Evolutionary conservation across 2,797 vertebrate genomes (phyloP).

Genomic region (Emys orbicularis): DNA sequence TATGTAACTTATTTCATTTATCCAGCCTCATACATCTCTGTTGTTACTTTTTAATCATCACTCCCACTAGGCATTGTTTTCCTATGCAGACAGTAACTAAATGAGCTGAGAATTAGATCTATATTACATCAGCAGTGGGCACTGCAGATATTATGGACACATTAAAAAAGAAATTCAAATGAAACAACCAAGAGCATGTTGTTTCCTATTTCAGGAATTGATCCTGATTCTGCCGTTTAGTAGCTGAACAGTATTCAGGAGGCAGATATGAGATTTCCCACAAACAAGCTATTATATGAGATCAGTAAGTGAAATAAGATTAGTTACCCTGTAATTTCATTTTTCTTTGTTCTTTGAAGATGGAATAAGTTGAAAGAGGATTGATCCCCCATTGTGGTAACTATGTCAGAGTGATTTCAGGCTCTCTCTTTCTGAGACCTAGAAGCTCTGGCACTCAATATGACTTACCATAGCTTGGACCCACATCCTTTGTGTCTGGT

Average conservation of each 20-base stretch:
- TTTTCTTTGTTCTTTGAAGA: slow-evolving; percentile 9
- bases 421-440: neutral
- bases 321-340: neutral
- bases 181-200: slow-evolving; percentile 59
- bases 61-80: slow-evolving; percentile 73
- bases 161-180: slow-evolving; percentile 75
- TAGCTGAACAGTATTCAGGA: slow-evolving; percentile 25
- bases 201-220: slow-evolving; percentile 44
- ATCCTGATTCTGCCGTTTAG: slow-evolving; percentile 30
- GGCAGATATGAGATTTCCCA: neutral
- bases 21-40: slow-evolving; percentile 42
- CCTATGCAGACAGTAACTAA: slow-evolving; percentile 70
- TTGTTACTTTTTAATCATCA: slow-evolving; percentile 77
- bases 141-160: slow-evolving; percentile 63
- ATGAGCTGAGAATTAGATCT: slow-evolving; percentile 76
- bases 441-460: rapidly evolving
- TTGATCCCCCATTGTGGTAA: neutral
- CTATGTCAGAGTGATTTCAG: neutral
- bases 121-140: slow-evolving; percentile 69
- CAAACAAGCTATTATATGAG: neutral
- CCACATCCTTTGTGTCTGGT: neutral
- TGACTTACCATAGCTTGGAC: rapidly evolving
- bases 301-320: slow-evolving; percentile 41
- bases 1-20: slow-evolving; percentile 60
- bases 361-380: neutral